Percentiles rank a stretch among this genome's conserved stretches.
phyloP scores from a whole-genome alignment of 1,140 invertebrate species.

The Anagrus nilaparvatae region DNA sequence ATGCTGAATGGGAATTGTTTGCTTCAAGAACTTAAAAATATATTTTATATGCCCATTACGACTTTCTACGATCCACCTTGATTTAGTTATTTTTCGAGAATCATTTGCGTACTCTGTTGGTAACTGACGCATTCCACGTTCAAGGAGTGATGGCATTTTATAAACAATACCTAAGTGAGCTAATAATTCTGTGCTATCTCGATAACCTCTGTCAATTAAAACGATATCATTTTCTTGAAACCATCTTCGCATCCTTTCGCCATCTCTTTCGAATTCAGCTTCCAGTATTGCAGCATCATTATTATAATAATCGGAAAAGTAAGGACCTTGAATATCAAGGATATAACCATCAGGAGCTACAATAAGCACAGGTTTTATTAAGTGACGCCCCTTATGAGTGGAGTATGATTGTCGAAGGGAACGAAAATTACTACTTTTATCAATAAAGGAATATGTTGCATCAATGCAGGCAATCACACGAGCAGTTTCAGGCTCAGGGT shows the following conservation, averaged over 20 bases:
- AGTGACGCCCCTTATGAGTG: constrained; percentile 13
- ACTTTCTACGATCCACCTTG: constrained; percentile 18
- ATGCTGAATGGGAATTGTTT: constrained; percentile 4
- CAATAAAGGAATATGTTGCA: constrained; percentile 16
- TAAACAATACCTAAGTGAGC: not conserved
- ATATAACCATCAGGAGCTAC: constrained; percentile 17
- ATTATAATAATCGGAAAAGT: constrained; percentile 9
- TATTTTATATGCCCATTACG: constrained; percentile 17
- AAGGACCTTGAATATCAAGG: constrained; percentile 14
- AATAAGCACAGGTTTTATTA: constrained; percentile 15
- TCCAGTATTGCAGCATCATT: constrained; percentile 18
- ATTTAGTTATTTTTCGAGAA: constrained; percentile 14
- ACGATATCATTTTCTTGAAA: constrained; percentile 10
- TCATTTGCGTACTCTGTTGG: constrained; percentile 11
- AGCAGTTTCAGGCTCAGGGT: constrained; percentile 3
- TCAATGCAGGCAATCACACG: constrained; percentile 10
- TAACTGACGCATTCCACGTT: constrained; percentile 1
- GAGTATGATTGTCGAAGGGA: constrained; percentile 10
- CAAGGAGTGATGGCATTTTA: constrained; percentile 6
- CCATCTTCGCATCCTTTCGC: constrained; percentile 6
- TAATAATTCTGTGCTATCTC: constrained; percentile 1
- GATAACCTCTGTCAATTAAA: constrained; percentile 9
- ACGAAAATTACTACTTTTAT: constrained; percentile 14
- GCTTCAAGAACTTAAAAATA: constrained; percentile 15
- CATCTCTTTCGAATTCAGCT: constrained; percentile 7